Conservation (phyloP, 1,140 invertebrate species). For the Monochamus saltuarius region DNA sequence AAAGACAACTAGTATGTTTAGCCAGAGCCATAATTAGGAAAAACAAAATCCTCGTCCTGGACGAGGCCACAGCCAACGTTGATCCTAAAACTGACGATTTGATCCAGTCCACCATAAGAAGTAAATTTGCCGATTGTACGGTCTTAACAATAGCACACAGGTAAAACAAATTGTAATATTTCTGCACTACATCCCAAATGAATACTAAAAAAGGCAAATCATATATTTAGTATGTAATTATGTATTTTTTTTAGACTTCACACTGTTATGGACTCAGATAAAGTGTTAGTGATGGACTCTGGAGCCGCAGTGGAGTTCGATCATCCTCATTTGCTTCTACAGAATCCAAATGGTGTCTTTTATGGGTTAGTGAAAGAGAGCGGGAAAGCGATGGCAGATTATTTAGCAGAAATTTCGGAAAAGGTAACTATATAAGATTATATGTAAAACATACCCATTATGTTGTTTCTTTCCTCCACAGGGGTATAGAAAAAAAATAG, state of each 20-base stretch:
- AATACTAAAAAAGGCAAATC: no score
- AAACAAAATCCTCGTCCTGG: conserved; percentile 67
- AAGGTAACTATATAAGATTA: conserved; percentile 37
- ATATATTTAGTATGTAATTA: no score
- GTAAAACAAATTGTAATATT: conserved; percentile 9
- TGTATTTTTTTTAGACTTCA: conserved; percentile 51
- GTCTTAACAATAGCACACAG: conserved; percentile 65
- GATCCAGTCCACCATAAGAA: conserved; percentile 65
- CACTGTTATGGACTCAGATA: conserved; percentile 58
- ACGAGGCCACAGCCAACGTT: conserved; percentile 75
- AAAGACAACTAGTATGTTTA: conserved; percentile 75
- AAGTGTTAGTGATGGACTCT: conserved; percentile 59
- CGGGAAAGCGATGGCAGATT: conserved; percentile 49
- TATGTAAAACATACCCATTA: neutral
- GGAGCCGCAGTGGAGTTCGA: conserved; percentile 67
- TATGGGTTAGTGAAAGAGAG: conserved; percentile 55
- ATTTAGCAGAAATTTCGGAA: conserved; percentile 50
- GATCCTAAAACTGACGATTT: conserved; percentile 64
- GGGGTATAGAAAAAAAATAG: neutral
- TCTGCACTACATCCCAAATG: no score
- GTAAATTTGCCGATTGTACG: conserved; percentile 62
- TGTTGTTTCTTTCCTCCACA: conserved; percentile 6
- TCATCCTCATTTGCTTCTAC: conserved; percentile 63
- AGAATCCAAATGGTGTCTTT: conserved; percentile 51
- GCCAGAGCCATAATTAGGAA: conserved; percentile 70